phyloP scores from a whole-genome alignment of 1,140 invertebrate genomes.

The Heliconius hewitsoni region DNA sequence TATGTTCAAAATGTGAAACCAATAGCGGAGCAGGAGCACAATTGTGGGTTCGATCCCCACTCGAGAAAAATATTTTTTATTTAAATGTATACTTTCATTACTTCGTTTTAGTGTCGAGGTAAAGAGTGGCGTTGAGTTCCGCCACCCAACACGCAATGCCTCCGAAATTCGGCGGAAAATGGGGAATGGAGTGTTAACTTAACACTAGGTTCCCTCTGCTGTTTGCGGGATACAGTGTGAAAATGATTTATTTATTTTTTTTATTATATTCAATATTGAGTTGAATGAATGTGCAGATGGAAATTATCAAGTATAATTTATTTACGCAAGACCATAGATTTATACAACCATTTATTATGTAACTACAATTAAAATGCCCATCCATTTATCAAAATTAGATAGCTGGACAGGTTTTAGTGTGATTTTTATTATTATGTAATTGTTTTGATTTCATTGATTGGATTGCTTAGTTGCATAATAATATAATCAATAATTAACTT shows the following conservation, averaged over 20 bases:
- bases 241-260: too few relatives aligned
- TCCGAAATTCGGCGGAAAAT: too few relatives aligned
- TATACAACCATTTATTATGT: slow-evolving; percentile 17
- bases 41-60: too few relatives aligned
- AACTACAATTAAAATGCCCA: slow-evolving; percentile 7
- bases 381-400: slow-evolving; percentile 12
- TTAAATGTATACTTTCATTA: too few relatives aligned
- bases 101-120: not conserved
- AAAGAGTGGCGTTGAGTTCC: too few relatives aligned
- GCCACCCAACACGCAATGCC: too few relatives aligned
- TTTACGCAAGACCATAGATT: slow-evolving; percentile 33
- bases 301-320: slow-evolving; percentile 34
- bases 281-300: slow-evolving; percentile 8
- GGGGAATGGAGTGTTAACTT: too few relatives aligned
- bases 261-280: too few relatives aligned
- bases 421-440: slow-evolving; percentile 9
- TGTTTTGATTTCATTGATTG: not conserved
- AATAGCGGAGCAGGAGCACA: too few relatives aligned
- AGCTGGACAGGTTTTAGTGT: slow-evolving; percentile 18
- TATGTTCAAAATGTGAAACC: not conserved
- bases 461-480: not conserved
- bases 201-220: too few relatives aligned
- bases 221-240: too few relatives aligned
- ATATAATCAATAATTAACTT: not conserved
- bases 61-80: too few relatives aligned